phyloP scores from a whole-genome alignment of 2,888 invertebrate genomes.

The Erebia palarica region DNA sequence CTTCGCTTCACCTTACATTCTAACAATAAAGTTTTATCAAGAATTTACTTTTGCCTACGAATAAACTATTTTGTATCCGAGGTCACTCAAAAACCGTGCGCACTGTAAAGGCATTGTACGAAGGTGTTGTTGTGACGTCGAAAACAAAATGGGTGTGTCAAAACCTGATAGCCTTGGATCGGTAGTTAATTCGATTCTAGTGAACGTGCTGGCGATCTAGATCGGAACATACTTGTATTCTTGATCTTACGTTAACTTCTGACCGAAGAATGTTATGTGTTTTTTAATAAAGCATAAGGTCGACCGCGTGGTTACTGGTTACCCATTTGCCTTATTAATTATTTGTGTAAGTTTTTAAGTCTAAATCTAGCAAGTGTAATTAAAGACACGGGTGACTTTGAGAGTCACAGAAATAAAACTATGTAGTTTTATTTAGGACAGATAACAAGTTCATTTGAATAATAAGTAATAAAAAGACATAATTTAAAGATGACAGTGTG shows the following conservation, averaged over 20 bases:
- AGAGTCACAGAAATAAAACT: background rate
- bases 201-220: slow-evolving; percentile 33
- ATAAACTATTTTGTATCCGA: slow-evolving; percentile 11
- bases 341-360: background rate
- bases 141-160: slow-evolving; percentile 40
- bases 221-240: slow-evolving; percentile 20
- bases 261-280: slow-evolving; percentile 6
- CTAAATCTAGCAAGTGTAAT: background rate
- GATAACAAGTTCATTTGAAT: background rate
- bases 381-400: background rate
- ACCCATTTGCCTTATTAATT: slow-evolving; percentile 9
- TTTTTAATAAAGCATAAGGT: slow-evolving; percentile 24
- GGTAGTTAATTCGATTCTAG: slow-evolving; percentile 23
- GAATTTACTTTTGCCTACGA: background rate
- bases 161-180: slow-evolving; percentile 42
- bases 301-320: slow-evolving; percentile 7
- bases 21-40: background rate
- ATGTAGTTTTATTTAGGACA: background rate
- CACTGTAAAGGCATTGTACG: background rate
- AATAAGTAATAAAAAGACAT: no score
- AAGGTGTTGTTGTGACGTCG: slow-evolving; percentile 34
- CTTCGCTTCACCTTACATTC: background rate
- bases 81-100: slow-evolving; percentile 29
- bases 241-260: slow-evolving; percentile 21
- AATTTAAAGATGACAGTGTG: no score